These are phyloP conservation scores for Molorchus minor DNA, from an alignment of 2,888 invertebrate genomes.

Conservation along the genomic window DNA sequence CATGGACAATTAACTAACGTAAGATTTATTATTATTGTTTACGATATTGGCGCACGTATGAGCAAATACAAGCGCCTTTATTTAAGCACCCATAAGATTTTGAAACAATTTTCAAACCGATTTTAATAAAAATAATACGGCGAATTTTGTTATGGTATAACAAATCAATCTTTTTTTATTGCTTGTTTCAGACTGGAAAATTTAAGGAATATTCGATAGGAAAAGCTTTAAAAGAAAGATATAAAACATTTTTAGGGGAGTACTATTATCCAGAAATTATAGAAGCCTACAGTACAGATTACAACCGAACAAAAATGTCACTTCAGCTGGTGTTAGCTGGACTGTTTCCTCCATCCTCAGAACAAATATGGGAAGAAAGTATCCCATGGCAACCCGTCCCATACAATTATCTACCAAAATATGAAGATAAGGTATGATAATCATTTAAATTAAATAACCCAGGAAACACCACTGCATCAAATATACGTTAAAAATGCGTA, in stretches of 20 bases:
- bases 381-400: constrained; percentile 81
- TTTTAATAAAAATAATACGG: too few species aligned
- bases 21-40: too few species aligned
- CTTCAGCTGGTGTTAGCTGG: constrained; percentile 74
- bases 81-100: too few species aligned
- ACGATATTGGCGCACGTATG: too few species aligned
- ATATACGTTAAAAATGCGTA: too few species aligned
- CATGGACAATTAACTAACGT: constrained; percentile 26
- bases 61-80: too few species aligned
- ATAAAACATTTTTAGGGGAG: constrained; percentile 68
- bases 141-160: too few species aligned
- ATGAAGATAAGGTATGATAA: constrained; percentile 46
- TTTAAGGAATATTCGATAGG: constrained; percentile 67
- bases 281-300: constrained; percentile 73
- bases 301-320: constrained; percentile 77
- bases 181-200: constrained; percentile 51
- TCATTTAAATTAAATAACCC: too few species aligned
- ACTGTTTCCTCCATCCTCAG: constrained; percentile 69
- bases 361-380: constrained; percentile 66
- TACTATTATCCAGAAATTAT: constrained; percentile 67
- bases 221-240: constrained; percentile 69
- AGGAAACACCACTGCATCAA: too few species aligned
- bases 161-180: not conserved
- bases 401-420: constrained; percentile 68
- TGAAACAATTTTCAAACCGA: too few species aligned